phyloP scores from a whole-genome alignment of 2,113 vertebrate species.

The Chlorodrepanis virens region DNA sequence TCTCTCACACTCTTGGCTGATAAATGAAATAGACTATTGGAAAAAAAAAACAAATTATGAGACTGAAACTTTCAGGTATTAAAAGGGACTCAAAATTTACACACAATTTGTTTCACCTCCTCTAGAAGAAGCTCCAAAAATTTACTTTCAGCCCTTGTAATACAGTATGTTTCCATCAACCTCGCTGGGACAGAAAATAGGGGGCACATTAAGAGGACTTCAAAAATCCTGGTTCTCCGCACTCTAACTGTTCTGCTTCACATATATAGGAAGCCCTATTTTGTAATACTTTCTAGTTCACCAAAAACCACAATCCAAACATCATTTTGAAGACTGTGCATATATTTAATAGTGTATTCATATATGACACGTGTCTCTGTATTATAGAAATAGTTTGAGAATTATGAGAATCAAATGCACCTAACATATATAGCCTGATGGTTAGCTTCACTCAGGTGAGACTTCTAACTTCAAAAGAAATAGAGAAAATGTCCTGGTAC shows the following conservation, averaged over 20 bases:
- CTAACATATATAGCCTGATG: neutral
- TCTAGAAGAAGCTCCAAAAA: neutral
- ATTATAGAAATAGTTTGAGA: neutral
- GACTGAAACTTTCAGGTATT: neutral
- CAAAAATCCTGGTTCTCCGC: neutral
- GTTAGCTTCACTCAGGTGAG: neutral
- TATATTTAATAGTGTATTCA: neutral
- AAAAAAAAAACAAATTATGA: neutral
- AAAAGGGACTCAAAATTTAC: neutral
- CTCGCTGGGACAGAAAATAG: rapidly evolving
- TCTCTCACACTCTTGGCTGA: neutral
- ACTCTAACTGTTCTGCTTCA: neutral
- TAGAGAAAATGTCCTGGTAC: neutral
- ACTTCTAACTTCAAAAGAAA: neutral
- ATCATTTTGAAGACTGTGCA: neutral
- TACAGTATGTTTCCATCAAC: neutral
- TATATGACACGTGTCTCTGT: neutral
- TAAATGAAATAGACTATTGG: neutral
- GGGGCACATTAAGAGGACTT: neutral
- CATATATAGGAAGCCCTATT: neutral
- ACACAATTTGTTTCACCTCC: neutral
- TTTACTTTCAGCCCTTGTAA: neutral
- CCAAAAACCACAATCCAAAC: neutral
- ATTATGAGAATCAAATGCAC: neutral
- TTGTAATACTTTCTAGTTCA: neutral